Conservation (phyloP, 1,140 invertebrate species). For the Caligus rogercresseyi region DNA sequence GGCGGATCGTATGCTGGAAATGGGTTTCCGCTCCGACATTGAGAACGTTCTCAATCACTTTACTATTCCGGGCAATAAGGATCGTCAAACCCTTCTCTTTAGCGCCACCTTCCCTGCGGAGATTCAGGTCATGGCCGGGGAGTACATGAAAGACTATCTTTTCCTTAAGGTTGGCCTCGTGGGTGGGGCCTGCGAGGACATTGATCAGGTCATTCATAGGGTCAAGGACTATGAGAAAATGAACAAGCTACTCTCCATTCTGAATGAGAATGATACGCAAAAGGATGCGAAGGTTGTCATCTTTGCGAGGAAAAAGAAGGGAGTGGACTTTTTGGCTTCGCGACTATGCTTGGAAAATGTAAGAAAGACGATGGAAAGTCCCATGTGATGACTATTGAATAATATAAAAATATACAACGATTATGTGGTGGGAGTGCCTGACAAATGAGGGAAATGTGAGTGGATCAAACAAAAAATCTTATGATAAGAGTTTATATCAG, state of each 20-base stretch:
- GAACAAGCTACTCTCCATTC: conserved; percentile 35
- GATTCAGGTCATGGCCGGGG: conserved; percentile 36
- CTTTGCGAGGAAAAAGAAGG: conserved; percentile 75
- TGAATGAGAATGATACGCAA: conserved; percentile 15
- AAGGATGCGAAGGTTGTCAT: conserved; percentile 48
- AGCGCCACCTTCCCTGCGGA: conserved; percentile 83
- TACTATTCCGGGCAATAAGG: conserved; percentile 45
- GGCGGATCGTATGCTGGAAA: conserved; percentile 84
- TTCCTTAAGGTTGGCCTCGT: conserved; percentile 70
- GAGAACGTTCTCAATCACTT: conserved; percentile 51
- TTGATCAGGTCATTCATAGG: conserved; percentile 59
- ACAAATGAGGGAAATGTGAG: too few species aligned
- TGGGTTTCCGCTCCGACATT: conserved; percentile 61
- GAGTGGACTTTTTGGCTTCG: conserved; percentile 68
- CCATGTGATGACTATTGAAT: too few species aligned
- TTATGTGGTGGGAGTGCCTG: too few species aligned
- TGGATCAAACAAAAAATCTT: too few species aligned
- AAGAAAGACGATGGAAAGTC: too few species aligned
- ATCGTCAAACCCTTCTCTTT: conserved; percentile 70
- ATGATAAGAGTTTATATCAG: too few species aligned
- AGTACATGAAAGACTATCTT: conserved; percentile 39
- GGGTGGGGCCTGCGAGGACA: conserved; percentile 76
- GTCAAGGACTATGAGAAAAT: conserved; percentile 55
- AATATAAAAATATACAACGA: too few species aligned
- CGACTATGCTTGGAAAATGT: conserved; percentile 46